Base-by-base conservation (phyloP, 2,888 invertebrate species). In the Drosophila antonietae region DNA sequence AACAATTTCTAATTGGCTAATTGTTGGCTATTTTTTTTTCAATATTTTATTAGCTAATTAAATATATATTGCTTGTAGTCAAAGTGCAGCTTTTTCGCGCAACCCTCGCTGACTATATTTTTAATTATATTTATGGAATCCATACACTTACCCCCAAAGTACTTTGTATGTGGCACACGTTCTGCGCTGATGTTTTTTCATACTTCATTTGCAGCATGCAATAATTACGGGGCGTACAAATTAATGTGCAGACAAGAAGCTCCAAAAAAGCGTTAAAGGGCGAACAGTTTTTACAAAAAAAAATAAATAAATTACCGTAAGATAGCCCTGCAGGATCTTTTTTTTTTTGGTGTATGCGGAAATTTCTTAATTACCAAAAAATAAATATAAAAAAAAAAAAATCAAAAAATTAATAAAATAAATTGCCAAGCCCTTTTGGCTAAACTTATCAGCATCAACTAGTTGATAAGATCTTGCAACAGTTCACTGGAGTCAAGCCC, bases 151-250 rank as follows among this genome's bases (percentile, higher is more conserved):
- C 35, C 33, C 35, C 28, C 9, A 1, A 33, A 7, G 41, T 71
- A 63, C 73, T 89, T 80, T 61, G 80, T 87, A 87, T 88, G 87
- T 75, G 76, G 68, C 76, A 76, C 87, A 87, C 87, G 90, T 87
- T 83, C 88, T 69, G 59, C 74, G 71, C 73, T 85, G 73, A 89
- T 78, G 73, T 70, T 71, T 53, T 75, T 75, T 88, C 73, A 73
- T 83, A 83, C 86, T 77, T 77, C 87, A 83, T 86, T 83, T 83
- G 75, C 77, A 49, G 85, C 68, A 67, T 68, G 69, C 66, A 82
- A 73, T 83, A 87, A 89, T 89, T 80, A 87, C 80, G 82, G 82
- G 84, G 89, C 80, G 88, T 71, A 57, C 70, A 80, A 85, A 78
- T 83, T 83, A 83, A 78, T 73, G 83, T 75, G 76, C 68, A 68